These are phyloP conservation scores for Stegostoma tigrinum DNA, from an alignment of 2,113 vertebrate species.

Conservation along the genomic window DNA sequence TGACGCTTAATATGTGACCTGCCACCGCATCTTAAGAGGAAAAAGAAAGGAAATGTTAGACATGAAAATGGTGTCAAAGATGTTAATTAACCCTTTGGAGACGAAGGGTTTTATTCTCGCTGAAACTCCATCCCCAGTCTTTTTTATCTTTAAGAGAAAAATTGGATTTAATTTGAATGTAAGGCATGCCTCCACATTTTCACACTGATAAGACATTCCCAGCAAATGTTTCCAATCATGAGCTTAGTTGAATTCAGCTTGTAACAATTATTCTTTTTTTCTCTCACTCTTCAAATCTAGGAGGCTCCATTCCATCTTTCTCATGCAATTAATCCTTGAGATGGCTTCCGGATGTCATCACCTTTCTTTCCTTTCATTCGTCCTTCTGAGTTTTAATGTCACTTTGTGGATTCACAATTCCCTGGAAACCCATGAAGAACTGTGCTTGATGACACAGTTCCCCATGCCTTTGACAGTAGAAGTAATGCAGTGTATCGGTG, in stretches of 20 bases:
- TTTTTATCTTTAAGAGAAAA: background rate
- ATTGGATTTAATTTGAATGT: background rate
- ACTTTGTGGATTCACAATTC: background rate
- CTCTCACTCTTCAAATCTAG: background rate
- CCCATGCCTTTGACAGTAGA: background rate
- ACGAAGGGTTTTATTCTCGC: background rate
- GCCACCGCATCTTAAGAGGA: background rate
- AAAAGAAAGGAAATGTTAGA: slow-evolving; percentile 32
- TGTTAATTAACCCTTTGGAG: slow-evolving; percentile 32
- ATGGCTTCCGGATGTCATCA: background rate
- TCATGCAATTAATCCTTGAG: background rate
- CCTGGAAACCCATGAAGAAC: background rate
- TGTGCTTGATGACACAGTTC: background rate
- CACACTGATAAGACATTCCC: background rate
- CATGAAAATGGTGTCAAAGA: background rate
- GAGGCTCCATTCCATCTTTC: background rate
- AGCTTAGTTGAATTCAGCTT: background rate
- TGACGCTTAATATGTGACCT: background rate
- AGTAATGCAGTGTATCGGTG: background rate
- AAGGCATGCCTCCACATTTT: background rate
- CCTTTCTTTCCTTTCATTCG: background rate
- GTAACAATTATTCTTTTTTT: slow-evolving; percentile 6
- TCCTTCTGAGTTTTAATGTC: background rate
- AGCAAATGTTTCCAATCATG: slow-evolving; percentile 9
- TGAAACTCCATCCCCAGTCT: too few relatives aligned